These are phyloP conservation scores for Psittacula cyanocephala DNA, from an alignment of 2,113 vertebrate genomes.

Conservation along the genomic window DNA sequence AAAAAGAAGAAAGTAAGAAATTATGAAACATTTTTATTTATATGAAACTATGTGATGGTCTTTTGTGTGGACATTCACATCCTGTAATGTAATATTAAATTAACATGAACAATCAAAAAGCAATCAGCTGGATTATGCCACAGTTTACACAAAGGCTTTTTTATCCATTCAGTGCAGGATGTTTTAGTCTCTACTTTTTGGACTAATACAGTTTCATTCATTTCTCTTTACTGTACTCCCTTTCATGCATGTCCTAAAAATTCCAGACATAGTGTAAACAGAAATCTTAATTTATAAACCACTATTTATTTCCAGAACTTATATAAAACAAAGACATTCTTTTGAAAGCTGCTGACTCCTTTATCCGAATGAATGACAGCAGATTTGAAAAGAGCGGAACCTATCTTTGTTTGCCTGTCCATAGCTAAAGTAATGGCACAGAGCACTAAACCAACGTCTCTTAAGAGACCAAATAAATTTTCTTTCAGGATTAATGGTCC, in stretches of 20 bases:
- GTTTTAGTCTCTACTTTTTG: background rate
- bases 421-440: conserved; percentile 7
- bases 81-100: background rate
- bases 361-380: background rate
- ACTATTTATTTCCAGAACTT: conserved; percentile 2
- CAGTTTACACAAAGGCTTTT: background rate
- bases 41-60: background rate
- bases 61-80: background rate
- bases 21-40: background rate
- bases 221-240: background rate
- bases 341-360: background rate
- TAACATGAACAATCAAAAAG: background rate
- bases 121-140: background rate
- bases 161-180: background rate
- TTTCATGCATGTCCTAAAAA: background rate
- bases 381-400: background rate
- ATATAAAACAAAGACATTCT: conserved; percentile 4
- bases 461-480: conserved; percentile 49
- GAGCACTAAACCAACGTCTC: conserved; percentile 2
- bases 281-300: background rate
- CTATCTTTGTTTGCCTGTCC: conserved; percentile 36
- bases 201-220: background rate
- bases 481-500: conserved; percentile 43
- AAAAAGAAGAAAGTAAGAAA: background rate
- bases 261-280: background rate